These are phyloP conservation scores for Digitonthophagus gazella DNA, from an alignment of 2,888 invertebrate species.

Conservation along the genomic window DNA sequence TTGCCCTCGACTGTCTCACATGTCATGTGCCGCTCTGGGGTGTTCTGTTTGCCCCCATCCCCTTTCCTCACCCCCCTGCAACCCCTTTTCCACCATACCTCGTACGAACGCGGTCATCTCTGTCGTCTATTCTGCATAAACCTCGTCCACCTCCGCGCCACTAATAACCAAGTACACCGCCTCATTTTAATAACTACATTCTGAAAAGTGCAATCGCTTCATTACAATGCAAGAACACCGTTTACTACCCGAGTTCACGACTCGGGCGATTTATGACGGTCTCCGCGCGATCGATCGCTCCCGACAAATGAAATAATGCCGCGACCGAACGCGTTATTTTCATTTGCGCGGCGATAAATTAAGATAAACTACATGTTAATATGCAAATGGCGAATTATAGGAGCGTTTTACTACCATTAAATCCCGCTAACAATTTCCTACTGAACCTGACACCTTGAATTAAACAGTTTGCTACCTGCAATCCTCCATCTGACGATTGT, in stretches of 20 bases:
- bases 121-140: slow-evolving; percentile 1
- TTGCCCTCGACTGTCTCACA: slow-evolving; percentile 35
- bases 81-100: slow-evolving; percentile 32
- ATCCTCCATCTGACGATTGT: no score
- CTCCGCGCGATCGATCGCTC: neutral
- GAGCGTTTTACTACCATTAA: neutral
- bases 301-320: neutral
- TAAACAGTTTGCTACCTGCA: no score
- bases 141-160: neutral
- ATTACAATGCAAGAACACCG: neutral
- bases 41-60: slow-evolving; percentile 38
- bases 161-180: neutral
- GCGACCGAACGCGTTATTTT: neutral
- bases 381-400: neutral
- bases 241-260: neutral
- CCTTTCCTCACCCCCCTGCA: slow-evolving; percentile 25
- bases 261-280: neutral
- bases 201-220: neutral
- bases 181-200: neutral
- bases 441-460: neutral
- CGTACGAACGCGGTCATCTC: slow-evolving; percentile 29
- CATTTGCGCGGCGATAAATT: neutral
- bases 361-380: neutral
- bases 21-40: slow-evolving; percentile 36
- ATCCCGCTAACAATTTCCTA: neutral